Percentiles rank a stretch among this genome's conserved stretches.
Conservation (phyloP, 2,113 vertebrate species). For the Calyptomena viridis region DNA sequence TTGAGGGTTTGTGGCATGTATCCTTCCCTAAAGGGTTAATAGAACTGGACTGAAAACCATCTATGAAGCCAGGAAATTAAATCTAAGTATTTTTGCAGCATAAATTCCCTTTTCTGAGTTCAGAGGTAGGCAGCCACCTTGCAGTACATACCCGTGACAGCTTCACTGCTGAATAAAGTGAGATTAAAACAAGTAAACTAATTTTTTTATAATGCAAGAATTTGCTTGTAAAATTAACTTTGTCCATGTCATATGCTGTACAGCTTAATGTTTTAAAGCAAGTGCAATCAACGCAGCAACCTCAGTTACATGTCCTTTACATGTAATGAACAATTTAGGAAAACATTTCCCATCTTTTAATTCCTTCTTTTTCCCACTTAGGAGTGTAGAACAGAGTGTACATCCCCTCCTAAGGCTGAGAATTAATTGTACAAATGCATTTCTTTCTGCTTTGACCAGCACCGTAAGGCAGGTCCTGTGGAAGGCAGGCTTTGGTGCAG, state of each 20-base stretch:
- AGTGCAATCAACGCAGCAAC: background rate
- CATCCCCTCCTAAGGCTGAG: background rate
- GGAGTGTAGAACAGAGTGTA: background rate
- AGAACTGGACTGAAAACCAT: background rate
- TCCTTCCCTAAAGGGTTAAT: background rate
- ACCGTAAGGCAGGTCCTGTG: background rate
- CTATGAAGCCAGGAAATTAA: background rate
- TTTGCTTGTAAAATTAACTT: background rate
- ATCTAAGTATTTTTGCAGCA: background rate
- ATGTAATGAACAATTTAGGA: background rate
- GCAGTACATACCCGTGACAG: background rate
- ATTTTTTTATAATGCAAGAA: background rate
- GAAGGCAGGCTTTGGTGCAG: background rate
- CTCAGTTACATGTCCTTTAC: background rate
- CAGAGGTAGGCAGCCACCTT: background rate
- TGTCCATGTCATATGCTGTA: background rate
- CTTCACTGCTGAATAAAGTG: background rate
- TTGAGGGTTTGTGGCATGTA: background rate
- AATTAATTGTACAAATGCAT: background rate
- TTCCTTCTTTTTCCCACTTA: background rate
- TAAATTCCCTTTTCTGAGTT: background rate
- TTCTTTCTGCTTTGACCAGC: background rate
- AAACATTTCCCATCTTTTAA: background rate
- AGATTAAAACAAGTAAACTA: background rate
- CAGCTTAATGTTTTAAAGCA: background rate